Conservation (phyloP, 2,113 vertebrate species). For the Polyodon spathula region DNA sequence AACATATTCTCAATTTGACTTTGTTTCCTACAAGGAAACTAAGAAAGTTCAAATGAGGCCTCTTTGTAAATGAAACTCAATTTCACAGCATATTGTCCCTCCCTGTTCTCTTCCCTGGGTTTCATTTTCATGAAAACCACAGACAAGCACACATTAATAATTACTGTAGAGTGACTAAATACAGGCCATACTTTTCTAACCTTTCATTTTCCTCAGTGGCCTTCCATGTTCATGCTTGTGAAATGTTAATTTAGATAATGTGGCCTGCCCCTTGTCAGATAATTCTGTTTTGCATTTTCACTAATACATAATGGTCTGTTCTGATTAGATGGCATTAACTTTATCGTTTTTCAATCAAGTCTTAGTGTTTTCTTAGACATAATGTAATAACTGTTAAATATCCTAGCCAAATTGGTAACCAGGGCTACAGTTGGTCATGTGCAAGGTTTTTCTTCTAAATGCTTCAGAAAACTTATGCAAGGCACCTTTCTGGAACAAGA, state of each 20-base stretch:
- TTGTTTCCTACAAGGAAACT: conserved; percentile 67
- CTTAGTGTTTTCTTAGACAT: conserved; percentile 58
- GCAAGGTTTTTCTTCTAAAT: too few species aligned
- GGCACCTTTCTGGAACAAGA: too few species aligned
- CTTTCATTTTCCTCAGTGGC: conserved; percentile 72
- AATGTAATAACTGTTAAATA: conserved; percentile 50
- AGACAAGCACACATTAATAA: conserved; percentile 99
- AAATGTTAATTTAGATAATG: conserved; percentile 99
- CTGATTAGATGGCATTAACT: conserved; percentile 95
- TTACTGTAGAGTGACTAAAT: conserved; percentile 99
- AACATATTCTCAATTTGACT: conserved; percentile 39
- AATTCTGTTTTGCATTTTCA: conserved; percentile 86
- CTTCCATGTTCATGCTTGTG: conserved; percentile 90
- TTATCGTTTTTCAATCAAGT: conserved; percentile 87
- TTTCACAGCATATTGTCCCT: conserved; percentile 99
- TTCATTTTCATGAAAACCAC: conserved; percentile 99
- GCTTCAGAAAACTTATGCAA: too few species aligned
- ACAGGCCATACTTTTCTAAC: conserved; percentile 72
- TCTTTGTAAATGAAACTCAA: conserved; percentile 97
- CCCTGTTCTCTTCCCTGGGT: conserved; percentile 96
- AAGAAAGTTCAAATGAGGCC: conserved; percentile 76
- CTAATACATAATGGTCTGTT: conserved; percentile 97
- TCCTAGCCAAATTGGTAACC: neutral
- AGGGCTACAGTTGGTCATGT: neutral
- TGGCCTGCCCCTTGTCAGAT: conserved; percentile 87